Evolutionary conservation across 1,140 invertebrate genomes (phyloP), one percentile per base, ranked within the genome.

Genomic region (Orussus abietinus): DNA sequence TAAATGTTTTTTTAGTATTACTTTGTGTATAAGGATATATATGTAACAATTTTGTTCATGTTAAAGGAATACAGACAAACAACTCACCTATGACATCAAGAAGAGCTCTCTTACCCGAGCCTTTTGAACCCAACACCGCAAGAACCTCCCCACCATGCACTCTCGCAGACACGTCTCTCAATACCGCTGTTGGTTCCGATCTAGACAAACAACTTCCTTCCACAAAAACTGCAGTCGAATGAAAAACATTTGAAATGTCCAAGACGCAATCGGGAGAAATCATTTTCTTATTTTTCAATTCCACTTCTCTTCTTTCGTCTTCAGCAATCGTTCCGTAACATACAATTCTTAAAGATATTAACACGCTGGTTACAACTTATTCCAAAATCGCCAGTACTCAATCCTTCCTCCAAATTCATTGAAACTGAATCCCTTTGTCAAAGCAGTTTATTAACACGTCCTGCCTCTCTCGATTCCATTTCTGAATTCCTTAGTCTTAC

Each of bases 131-230:
- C 5, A 96, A 72, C 44, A 96, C 83, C 12, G 92, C 92, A 53
- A 93, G 82, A 25, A 96, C 88, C 73, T 95, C 92, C 9, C 90
- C 90, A 29, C 89, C 88, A 59, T 91, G 86, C 0, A 94, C 89
- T 43, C 88, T 84, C 32, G 94, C 79, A 9, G 89, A 92, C 3
- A 95, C 87, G 77, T 94, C 90, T 73, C 93, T 90, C 1, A 96
- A 75, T 28, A 96, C 90, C 3, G 68, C 57, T 4, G 71, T 72
- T 0, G 69, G 62, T 20, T 73, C 70, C 0, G 62, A 51, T 38
- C 62, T 66, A 18, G 55, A 54, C 15, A 70, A 48, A 39, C 69
- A 72, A 32, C 57, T 64, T 5, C 62, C 62, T 20, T 64, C 62
- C 0, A 66, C 55, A 0, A 67, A 44, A 1, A 71, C 64, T 1